Conservation (phyloP, 1,140 invertebrate genomes). For the Oppia nitens region DNA sequence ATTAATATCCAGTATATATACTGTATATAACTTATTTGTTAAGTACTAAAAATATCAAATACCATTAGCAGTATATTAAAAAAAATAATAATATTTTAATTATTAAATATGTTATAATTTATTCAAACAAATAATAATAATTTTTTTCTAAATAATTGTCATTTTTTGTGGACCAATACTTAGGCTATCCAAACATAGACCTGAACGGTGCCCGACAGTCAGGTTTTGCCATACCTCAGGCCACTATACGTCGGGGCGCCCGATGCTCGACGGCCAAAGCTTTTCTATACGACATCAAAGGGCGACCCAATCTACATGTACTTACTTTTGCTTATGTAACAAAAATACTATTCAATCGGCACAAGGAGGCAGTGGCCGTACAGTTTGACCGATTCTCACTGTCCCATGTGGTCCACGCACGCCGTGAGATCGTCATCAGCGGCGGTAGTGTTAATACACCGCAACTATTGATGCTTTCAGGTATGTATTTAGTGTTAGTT, state of each 20-base stretch:
- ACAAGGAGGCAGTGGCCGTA: conserved; percentile 57
- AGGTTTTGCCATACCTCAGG: conserved; percentile 38
- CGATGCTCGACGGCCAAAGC: conserved; percentile 77
- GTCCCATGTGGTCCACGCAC: conserved; percentile 43
- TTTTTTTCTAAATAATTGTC: no score
- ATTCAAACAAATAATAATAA: no score
- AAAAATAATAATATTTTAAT: no score
- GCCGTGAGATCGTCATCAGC: conserved; percentile 57
- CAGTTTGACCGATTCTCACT: conserved; percentile 48
- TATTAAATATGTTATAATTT: no score
- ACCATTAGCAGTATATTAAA: no score
- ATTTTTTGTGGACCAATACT: no score
- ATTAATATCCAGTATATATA: no score
- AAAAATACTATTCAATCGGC: conserved; percentile 60
- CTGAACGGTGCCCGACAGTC: conserved; percentile 56
- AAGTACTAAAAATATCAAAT: no score
- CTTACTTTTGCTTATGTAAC: conserved; percentile 65
- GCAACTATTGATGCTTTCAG: conserved; percentile 67
- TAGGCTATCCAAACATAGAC: conserved; percentile 42
- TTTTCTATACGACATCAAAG: conserved; percentile 60
- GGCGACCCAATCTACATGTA: conserved; percentile 64
- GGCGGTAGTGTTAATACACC: conserved; percentile 62
- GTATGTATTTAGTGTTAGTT: no score
- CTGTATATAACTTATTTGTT: no score
- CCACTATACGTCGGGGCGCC: conserved; percentile 57